A percentile compares a stretch with the other conserved stretches of the same genome.
Conservation (phyloP, 2,888 invertebrate species). For the Serrognathus titanus region DNA sequence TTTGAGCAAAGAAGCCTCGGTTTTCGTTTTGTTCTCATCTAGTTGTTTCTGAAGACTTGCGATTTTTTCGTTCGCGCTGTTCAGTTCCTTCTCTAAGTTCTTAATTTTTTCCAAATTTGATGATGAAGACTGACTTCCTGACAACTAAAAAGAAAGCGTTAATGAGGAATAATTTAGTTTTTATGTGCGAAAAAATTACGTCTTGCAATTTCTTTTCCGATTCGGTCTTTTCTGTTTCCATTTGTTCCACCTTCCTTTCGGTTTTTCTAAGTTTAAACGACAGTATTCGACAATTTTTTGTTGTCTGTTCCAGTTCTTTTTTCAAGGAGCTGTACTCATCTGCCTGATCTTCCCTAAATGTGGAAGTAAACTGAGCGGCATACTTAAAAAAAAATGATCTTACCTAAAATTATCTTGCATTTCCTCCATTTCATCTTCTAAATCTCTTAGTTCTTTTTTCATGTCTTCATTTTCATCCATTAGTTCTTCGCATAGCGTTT, state of each 20-base stretch:
- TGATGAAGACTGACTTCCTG: constrained; percentile 53
- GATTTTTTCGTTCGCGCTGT: constrained; percentile 73
- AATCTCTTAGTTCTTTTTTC: constrained; percentile 86
- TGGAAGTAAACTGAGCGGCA: no score
- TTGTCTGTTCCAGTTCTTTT: constrained; percentile 93
- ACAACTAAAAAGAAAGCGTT: constrained; percentile 31
- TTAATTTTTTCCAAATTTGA: constrained; percentile 68
- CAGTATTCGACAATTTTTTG: constrained; percentile 96
- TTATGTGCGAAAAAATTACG: constrained; percentile 35
- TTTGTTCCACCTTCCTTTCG: constrained; percentile 82
- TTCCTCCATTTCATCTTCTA: constrained; percentile 98
- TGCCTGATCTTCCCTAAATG: constrained; percentile 84
- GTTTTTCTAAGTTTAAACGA: constrained; percentile 97
- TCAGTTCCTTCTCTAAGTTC: constrained; percentile 81
- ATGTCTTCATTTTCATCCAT: constrained; percentile 96
- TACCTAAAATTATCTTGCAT: constrained; percentile 93
- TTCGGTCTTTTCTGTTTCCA: constrained; percentile 81
- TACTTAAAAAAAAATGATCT: neutral
- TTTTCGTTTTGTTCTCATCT: constrained; percentile 58
- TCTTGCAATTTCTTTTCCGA: constrained; percentile 65
- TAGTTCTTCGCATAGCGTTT: constrained; percentile 86
- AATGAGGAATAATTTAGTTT: constrained; percentile 3
- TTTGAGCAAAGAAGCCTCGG: constrained; percentile 44
- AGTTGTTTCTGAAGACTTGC: constrained; percentile 67
- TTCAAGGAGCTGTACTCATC: constrained; percentile 93